Evolutionary conservation across 2,797 vertebrate genomes (phyloP).

Genomic region (Stomatorhinus walkeri): DNA sequence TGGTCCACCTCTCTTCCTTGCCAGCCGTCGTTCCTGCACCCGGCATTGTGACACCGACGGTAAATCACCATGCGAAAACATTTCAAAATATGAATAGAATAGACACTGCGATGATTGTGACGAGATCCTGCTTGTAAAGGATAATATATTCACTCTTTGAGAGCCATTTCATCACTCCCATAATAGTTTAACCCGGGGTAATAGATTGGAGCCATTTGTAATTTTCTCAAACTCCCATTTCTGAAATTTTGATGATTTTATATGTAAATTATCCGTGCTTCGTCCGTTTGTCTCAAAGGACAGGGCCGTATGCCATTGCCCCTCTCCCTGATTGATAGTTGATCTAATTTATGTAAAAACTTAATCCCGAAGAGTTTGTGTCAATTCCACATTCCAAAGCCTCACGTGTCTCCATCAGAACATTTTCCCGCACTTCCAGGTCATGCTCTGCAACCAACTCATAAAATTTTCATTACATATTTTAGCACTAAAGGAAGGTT

Average conservation of each 20-base stretch:
- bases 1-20: not conserved
- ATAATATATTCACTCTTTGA: not conserved
- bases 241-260: slow-evolving; percentile 17
- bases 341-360: slow-evolving; percentile 11
- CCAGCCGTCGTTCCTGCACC: not conserved
- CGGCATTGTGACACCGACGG: not conserved
- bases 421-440: not conserved
- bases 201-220: slow-evolving; percentile 14
- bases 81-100: not conserved
- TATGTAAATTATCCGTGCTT: slow-evolving; percentile 19
- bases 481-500: not conserved
- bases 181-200: slow-evolving; percentile 14
- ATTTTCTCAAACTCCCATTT: not conserved
- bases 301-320: not conserved
- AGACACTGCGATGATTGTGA: not conserved
- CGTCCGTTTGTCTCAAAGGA: not conserved
- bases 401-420: not conserved
- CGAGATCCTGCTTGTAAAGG: not conserved
- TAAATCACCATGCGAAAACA: not conserved
- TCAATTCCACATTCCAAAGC: not conserved
- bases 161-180: not conserved
- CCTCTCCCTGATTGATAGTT: slow-evolving; percentile 8
- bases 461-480: not conserved
- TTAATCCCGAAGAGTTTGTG: not conserved
- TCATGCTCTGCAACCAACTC: not conserved